Base-by-base conservation (phyloP, 2,113 vertebrate species). In the Epinephelus lanceolatus region DNA sequence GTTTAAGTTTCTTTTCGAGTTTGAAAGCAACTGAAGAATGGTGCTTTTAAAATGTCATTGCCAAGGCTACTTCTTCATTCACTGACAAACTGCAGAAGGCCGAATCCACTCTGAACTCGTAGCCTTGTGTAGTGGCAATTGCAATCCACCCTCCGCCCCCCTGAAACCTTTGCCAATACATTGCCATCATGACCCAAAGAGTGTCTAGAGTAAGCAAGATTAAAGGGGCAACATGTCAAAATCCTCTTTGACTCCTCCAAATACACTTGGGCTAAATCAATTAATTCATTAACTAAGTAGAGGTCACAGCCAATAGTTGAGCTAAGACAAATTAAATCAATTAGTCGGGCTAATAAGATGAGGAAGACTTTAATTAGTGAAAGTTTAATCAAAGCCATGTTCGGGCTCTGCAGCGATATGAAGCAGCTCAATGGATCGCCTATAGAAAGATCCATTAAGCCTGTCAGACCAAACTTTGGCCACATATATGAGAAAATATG, bases 281-380 rank as follows among this genome's bases (percentile, higher is more conserved):
- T 95, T 95, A 93, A 94, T 96, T 96, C 84, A 96, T 96, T 95
- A 96, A 95, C 92, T 95, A 94, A 95, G 93, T 94, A 93, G 93
- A 93, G 94, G 93, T 94, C 88, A 94, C 88, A 90, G 94, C 92
- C 92, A 92, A 92, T 91, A 92, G 90, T 83, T 57, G 80, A 81
- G 82, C 75, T 86, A 90, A 96, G 94, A 93, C 96, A 96, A 97
- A 97, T 97, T 91, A 96, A 98, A 99, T 99, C 98, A 98, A 99
- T 99, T 97, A 97, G 94, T 84, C 9, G 60, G 93, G 96, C 96
- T 97, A 97, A 98, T 97, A 97, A 96, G 95, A 96, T 92, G 94
- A 95, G 92, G 93, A 85, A 92, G 95, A 94, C 95, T 97, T 98
- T 99, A 99, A 99, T 99, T 98, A 98, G 96, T 97, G 93, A 88